Conservation (phyloP, 2,888 invertebrate genomes). For the Monoplex corrugatus region DNA sequence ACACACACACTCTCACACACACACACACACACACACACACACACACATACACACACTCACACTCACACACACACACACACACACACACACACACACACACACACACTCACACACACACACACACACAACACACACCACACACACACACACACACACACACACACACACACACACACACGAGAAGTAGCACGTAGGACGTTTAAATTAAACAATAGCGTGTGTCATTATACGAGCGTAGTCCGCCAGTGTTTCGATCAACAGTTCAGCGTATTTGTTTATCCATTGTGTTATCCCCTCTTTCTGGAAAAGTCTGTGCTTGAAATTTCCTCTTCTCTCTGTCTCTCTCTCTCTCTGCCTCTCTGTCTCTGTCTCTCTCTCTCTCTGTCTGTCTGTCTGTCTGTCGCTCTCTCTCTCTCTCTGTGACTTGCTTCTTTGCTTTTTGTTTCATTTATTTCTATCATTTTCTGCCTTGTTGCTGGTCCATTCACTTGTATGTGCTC, state of each 20-base stretch:
- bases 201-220: too few relatives aligned
- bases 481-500: neutral
- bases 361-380: slow-evolving; percentile 14
- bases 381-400: slow-evolving; percentile 19
- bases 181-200: too few relatives aligned
- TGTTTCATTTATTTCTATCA: neutral
- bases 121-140: neutral
- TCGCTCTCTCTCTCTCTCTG: slow-evolving; percentile 21
- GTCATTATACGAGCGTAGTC: too few relatives aligned
- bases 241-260: too few relatives aligned
- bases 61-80: too few relatives aligned
- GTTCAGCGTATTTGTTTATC: too few relatives aligned
- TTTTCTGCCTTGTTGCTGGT: neutral
- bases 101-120: too few relatives aligned
- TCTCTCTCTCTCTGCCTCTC: slow-evolving; percentile 17
- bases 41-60: neutral
- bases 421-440: neutral
- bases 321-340: neutral
- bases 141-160: neutral
- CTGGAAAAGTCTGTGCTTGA: neutral
- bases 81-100: too few relatives aligned
- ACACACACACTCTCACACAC: neutral
- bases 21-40: too few relatives aligned
- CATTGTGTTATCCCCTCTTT: neutral
- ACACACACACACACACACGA: neutral